Conservation (phyloP, 2,113 vertebrate genomes). For the Muntiacus muntjak region DNA sequence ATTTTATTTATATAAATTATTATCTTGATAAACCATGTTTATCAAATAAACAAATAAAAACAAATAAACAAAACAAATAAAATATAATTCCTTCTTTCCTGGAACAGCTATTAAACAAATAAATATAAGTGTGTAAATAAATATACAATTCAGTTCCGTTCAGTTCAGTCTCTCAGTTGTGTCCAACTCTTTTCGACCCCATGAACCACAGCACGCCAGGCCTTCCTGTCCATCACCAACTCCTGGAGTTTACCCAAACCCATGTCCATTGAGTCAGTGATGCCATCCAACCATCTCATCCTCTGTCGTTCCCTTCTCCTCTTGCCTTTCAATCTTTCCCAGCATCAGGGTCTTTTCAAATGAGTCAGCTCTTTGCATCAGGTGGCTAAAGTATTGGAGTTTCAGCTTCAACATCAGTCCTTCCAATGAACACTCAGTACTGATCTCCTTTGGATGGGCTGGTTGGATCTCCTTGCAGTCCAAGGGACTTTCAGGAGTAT, state of each 20-base stretch:
- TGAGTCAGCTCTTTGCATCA: background rate
- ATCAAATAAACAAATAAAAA: background rate
- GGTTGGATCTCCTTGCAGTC: background rate
- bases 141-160: background rate
- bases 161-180: background rate
- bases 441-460: background rate
- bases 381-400: background rate
- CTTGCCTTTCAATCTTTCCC: background rate
- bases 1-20: background rate
- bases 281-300: background rate
- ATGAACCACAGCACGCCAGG: background rate
- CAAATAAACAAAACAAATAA: background rate
- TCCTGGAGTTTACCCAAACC: accelerated
- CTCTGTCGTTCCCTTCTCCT: background rate
- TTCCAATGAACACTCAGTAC: background rate
- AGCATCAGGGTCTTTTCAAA: background rate
- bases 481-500: background rate
- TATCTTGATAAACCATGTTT: background rate
- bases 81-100: background rate
- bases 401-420: background rate
- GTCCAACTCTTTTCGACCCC: accelerated
- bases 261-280: background rate
- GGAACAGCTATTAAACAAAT: background rate
- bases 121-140: background rate
- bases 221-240: background rate